A percentile compares a stretch with the other conserved stretches of the same genome.
Evolutionary conservation across 1,140 invertebrate species (phyloP).

Genomic region (Penaeus indicus): DNA sequence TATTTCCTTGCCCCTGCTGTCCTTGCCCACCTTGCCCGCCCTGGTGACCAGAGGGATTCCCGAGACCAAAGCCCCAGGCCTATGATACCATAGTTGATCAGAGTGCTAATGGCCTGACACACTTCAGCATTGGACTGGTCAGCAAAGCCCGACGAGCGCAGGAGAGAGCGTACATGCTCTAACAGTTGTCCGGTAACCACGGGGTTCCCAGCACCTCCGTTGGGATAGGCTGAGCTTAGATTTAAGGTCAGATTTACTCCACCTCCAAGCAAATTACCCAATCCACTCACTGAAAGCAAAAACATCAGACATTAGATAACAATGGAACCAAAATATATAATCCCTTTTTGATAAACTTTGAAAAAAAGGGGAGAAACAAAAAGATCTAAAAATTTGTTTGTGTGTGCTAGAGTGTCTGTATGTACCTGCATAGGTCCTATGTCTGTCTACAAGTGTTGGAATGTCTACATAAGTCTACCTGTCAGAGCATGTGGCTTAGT

Average conservation of each 20-base stretch:
- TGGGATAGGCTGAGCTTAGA: slow-evolving; percentile 83
- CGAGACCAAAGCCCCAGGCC: slow-evolving; percentile 88
- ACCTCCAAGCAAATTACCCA: slow-evolving; percentile 66
- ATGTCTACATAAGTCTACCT: no score
- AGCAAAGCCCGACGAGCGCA: slow-evolving; percentile 88
- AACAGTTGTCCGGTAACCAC: slow-evolving; percentile 84
- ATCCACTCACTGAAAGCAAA: slow-evolving; percentile 67
- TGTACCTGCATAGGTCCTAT: no score
- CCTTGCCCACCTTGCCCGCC: slow-evolving; percentile 56
- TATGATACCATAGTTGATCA: slow-evolving; percentile 94
- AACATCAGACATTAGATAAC: not conserved
- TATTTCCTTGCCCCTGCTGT: slow-evolving; percentile 34
- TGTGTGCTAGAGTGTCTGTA: no score
- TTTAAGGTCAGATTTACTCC: slow-evolving; percentile 78
- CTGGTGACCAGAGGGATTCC: slow-evolving; percentile 66
- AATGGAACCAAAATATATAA: no score
- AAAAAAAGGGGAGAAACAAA: no score
- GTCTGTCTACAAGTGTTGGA: no score
- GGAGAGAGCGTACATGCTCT: slow-evolving; percentile 84
- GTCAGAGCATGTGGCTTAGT: no score
- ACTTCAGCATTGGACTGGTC: slow-evolving; percentile 92
- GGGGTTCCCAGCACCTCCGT: slow-evolving; percentile 77
- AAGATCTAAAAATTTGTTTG: no score
- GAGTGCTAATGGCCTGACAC: slow-evolving; percentile 87
- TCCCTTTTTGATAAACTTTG: no score